Evolutionary conservation across 2,113 vertebrate genomes (phyloP), one percentile per base, ranked within the genome.

Genomic region (Brachionichthys hirsutus): DNA sequence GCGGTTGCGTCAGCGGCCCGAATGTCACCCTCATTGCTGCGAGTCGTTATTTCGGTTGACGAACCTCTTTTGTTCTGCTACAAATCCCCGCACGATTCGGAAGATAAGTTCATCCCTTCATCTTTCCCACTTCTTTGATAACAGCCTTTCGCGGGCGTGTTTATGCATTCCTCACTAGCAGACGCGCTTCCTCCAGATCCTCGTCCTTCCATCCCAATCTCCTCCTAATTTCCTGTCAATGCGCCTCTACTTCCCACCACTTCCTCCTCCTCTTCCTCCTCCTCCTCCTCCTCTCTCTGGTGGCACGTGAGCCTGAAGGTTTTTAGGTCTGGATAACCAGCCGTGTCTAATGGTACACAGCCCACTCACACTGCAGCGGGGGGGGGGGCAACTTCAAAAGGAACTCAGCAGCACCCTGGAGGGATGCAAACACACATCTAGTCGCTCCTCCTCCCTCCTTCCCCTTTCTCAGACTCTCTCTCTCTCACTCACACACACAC

Each of bases 371-470:
- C 80, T 78, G 75, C 83, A 65, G n/a, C n/a, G 80, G 86, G 78
- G 58, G 86, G 78, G 59, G 20, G 77, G 78, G 68, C 73, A 85
- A 86, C 83, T 82, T 88, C 82, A 88, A 88, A 88, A 85, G 82
- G 81, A 73, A 46, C 63, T 73, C 61, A 65, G 45, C 58, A 70
- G 61, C 68, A 65, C 69, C 83, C 84, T 65, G 69, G 81, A 85
- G 86, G 71, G 62, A 78, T 67, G 67, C 58, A 80, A 74, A 76
- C 82, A 77, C 73, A 81, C 71, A 76, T 50, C 65, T 24, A 65
- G 59, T 54, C 35, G 22, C 55, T 18, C 15, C 19, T n/a, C 9
- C 40, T 58, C 45, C 51, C 42, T 54, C 38, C 3, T 62, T 47
- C 51, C 38, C 38, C 24, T 53, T 49, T 65, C 64, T 69, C 54